Percentiles rank a stretch among this genome's conserved stretches.
Evolutionary conservation across 1,140 invertebrate genomes (phyloP).

Genomic region (Tetramorium alpestre): DNA sequence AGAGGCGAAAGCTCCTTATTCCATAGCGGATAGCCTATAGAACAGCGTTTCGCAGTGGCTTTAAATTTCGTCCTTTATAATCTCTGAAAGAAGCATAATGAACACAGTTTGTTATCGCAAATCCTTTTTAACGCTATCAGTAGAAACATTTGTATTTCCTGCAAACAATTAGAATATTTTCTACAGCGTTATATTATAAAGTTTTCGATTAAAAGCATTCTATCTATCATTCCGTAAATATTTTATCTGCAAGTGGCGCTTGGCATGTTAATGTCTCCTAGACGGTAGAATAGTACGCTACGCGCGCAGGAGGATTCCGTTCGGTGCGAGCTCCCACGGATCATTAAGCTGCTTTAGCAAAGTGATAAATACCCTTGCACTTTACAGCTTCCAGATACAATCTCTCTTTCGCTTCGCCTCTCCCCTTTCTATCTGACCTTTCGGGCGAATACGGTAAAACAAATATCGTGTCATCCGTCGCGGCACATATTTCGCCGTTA

Average conservation of each 20-base stretch:
- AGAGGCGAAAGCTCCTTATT: neutral
- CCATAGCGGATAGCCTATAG: neutral
- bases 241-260: slow-evolving; percentile 7
- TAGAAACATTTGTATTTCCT: neutral
- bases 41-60: neutral
- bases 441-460: slow-evolving; percentile 18
- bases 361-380: slow-evolving; percentile 50
- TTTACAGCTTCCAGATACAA: slow-evolving; percentile 49
- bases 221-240: slow-evolving; percentile 23
- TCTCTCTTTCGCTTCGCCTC: slow-evolving; percentile 28
- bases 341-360: slow-evolving; percentile 56
- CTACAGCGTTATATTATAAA: neutral
- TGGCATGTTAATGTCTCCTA: slow-evolving; percentile 39
- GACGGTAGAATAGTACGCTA: slow-evolving; percentile 1
- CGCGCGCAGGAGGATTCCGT: slow-evolving; percentile 13
- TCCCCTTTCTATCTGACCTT: neutral
- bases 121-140: neutral
- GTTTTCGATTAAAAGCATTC: slow-evolving; percentile 31
- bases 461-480: slow-evolving; percentile 47
- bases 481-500: slow-evolving; percentile 31
- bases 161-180: neutral
- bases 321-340: slow-evolving; percentile 42
- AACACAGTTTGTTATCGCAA: neutral
- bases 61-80: neutral
- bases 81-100: neutral